A percentile compares a stretch with the other conserved stretches of the same genome.
phyloP scores from a whole-genome alignment of 2,888 invertebrate genomes.

The Shargacucullia verbasci region DNA sequence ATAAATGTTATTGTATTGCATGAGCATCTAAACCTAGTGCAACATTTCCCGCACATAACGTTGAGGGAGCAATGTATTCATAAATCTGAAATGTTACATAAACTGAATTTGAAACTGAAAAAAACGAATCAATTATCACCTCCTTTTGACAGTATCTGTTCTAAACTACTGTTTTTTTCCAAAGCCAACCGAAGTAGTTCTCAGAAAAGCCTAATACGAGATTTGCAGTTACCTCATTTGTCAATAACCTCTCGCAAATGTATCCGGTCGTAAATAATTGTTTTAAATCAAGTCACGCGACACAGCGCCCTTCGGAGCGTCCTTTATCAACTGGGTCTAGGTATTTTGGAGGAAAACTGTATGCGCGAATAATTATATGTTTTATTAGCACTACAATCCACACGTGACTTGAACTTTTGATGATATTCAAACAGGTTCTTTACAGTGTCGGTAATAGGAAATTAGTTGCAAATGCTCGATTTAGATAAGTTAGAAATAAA shows the following conservation, averaged over 20 bases:
- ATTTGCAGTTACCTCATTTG: slow-evolving; percentile 12
- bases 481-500: too few species aligned
- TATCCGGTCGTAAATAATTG: slow-evolving; percentile 18
- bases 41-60: too few species aligned
- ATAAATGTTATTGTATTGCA: too few species aligned
- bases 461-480: not conserved
- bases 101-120: too few species aligned
- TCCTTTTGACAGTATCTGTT: too few species aligned
- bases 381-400: slow-evolving; percentile 31
- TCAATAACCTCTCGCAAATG: slow-evolving; percentile 13
- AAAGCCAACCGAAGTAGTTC: too few species aligned
- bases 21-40: too few species aligned
- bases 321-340: slow-evolving; percentile 78
- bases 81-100: too few species aligned
- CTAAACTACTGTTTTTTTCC: too few species aligned
- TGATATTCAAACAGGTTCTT: slow-evolving; percentile 23
- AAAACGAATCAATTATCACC: too few species aligned
- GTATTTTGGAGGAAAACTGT: slow-evolving; percentile 75
- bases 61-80: too few species aligned
- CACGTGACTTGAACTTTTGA: slow-evolving; percentile 40
- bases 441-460: slow-evolving; percentile 4
- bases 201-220: slow-evolving; percentile 1
- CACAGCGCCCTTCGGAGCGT: slow-evolving; percentile 54
- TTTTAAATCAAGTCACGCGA: slow-evolving; percentile 45
- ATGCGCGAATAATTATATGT: slow-evolving; percentile 48